These are phyloP conservation scores for Drosophila tristis DNA, from an alignment of 1,140 invertebrate species.

Conservation along the genomic window DNA sequence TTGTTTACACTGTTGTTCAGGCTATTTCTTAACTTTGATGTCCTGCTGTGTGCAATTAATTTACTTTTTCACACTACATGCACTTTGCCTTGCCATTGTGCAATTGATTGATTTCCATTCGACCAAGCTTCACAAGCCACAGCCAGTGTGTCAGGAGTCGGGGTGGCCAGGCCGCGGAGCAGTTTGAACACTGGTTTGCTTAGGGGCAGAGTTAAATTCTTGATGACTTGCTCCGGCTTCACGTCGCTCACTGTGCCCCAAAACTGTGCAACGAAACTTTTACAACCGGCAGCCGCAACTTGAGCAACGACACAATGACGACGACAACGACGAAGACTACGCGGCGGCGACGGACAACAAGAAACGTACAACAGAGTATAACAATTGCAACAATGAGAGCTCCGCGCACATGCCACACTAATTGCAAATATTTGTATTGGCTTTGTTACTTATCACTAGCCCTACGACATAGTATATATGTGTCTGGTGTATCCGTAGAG, in stretches of 20 bases:
- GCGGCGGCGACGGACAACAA: background rate
- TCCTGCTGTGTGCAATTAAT: slow-evolving; percentile 70
- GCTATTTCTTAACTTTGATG: slow-evolving; percentile 41
- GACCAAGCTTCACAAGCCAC: slow-evolving; percentile 29
- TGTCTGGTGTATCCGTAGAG: slow-evolving; percentile 24
- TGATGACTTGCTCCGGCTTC: too few relatives aligned
- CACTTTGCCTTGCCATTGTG: slow-evolving; percentile 51
- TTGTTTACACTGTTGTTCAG: slow-evolving; percentile 1
- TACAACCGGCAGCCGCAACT: slow-evolving; percentile 19
- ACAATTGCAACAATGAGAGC: slow-evolving; percentile 31
- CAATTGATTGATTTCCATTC: slow-evolving; percentile 74
- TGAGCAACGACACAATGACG: slow-evolving; percentile 10
- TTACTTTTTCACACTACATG: slow-evolving; percentile 69
- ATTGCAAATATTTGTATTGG: slow-evolving; percentile 59
- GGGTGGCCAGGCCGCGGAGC: slow-evolving; percentile 12
- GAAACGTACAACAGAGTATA: slow-evolving; percentile 2
- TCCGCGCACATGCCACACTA: slow-evolving; percentile 37
- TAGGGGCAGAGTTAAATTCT: slow-evolving; percentile 3
- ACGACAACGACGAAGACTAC: slow-evolving; percentile 3
- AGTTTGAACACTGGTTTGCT: slow-evolving; percentile 18
- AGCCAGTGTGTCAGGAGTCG: background rate
- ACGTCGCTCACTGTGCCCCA: too few relatives aligned
- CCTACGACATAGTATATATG: background rate
- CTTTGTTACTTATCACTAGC: slow-evolving; percentile 14
- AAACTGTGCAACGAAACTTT: slow-evolving; percentile 7